Evolutionary conservation across 2,888 invertebrate species (phyloP).

Genomic region (Ceramica pisi): DNA sequence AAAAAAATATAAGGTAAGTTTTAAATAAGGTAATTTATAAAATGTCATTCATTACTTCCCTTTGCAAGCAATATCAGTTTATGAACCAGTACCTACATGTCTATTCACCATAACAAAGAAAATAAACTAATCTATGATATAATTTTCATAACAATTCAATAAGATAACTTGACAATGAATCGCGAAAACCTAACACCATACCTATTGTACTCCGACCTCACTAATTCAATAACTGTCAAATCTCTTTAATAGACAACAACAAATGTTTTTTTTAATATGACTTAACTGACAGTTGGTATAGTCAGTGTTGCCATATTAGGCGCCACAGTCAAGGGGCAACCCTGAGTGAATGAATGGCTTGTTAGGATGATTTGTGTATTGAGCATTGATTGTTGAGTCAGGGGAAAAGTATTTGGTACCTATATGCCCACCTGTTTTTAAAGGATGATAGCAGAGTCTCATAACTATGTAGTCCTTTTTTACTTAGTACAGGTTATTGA

Average conservation of each 20-base stretch:
- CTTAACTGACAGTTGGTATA: slow-evolving; percentile 50
- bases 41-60: no score
- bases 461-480: not conserved
- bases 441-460: not conserved
- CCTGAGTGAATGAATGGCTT: slow-evolving; percentile 50
- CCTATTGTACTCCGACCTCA: slow-evolving; percentile 25
- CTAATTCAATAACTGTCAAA: slow-evolving; percentile 38
- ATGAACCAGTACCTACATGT: not conserved
- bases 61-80: not conserved
- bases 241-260: slow-evolving; percentile 35
- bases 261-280: slow-evolving; percentile 46
- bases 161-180: slow-evolving; percentile 4
- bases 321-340: slow-evolving; percentile 52
- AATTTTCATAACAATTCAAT: slow-evolving; percentile 1
- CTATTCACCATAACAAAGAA: not conserved
- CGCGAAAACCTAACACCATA: slow-evolving; percentile 12
- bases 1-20: no score
- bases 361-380: slow-evolving; percentile 52
- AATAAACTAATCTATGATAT: not conserved
- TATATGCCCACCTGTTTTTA: slow-evolving; percentile 2
- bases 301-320: slow-evolving; percentile 52
- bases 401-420: slow-evolving; percentile 19
- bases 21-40: no score
- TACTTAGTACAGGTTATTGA: not conserved
- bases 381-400: slow-evolving; percentile 29